Conservation (phyloP, 2,888 invertebrate genomes). For the Mesoligia furuncula region DNA sequence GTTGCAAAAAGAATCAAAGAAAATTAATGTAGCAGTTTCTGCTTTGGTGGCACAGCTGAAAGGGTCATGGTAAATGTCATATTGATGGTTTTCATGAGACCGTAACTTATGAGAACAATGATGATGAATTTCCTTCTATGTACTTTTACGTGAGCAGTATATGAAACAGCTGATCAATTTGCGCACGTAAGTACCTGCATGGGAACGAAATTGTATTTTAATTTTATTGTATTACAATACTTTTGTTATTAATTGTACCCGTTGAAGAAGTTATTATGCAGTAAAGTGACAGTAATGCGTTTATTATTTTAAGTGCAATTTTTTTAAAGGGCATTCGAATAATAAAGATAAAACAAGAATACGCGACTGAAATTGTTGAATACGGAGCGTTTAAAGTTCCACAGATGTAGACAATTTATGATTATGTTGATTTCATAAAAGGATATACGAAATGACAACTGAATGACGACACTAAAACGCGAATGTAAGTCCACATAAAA, state of each 20-base stretch:
- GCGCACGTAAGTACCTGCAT: not conserved
- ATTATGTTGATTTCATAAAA: conserved; percentile 46
- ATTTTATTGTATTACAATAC: conserved; percentile 47
- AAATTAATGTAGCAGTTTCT: not conserved
- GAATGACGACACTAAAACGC: conserved; percentile 28
- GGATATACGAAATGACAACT: conserved; percentile 37
- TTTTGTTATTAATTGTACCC: conserved; percentile 55
- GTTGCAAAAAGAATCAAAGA: not conserved
- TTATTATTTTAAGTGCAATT: conserved; percentile 51
- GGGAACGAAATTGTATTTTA: conserved; percentile 39
- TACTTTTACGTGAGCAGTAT: conserved; percentile 15
- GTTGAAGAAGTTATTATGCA: conserved; percentile 54
- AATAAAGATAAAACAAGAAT: conserved; percentile 50
- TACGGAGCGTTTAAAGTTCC: conserved; percentile 35
- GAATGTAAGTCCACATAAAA: conserved; percentile 41
- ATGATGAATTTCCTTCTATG: conserved; percentile 14
- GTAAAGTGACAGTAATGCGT: conserved; percentile 58
- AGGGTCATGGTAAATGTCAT: not conserved
- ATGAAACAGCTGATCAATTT: conserved; percentile 30
- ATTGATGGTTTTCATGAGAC: conserved; percentile 4
- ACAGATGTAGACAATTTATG: conserved; percentile 42
- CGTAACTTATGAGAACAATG: conserved; percentile 19
- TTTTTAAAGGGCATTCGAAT: conserved; percentile 55
- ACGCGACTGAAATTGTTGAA: conserved; percentile 54
- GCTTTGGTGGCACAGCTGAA: no score